Evolutionary conservation across 2,797 vertebrate species (phyloP).

Genomic region (Cephalopachus bancanus): DNA sequence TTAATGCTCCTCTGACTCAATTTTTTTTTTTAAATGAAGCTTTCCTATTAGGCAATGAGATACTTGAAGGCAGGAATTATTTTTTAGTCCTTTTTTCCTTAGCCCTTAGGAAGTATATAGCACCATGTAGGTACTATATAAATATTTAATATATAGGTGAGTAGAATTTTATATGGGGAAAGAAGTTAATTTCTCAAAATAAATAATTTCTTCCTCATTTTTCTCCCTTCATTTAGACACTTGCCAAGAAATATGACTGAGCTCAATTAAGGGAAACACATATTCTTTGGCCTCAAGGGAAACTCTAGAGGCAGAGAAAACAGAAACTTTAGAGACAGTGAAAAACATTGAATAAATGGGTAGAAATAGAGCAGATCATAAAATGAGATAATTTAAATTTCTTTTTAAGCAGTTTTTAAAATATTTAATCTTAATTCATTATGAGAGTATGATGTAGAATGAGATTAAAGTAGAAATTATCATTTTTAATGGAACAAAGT

Average conservation of each 20-base stretch:
- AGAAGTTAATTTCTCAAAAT: slow-evolving; percentile 34
- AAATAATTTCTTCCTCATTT: background rate
- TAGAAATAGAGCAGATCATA: background rate
- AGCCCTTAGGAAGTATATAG: background rate
- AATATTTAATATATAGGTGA: background rate
- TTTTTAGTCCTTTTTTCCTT: background rate
- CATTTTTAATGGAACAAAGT: background rate
- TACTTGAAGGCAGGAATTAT: background rate
- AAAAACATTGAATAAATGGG: background rate
- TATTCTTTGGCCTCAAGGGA: background rate
- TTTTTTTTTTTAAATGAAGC: background rate
- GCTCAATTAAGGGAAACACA: background rate
- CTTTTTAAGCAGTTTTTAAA: background rate
- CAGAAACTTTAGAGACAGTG: background rate
- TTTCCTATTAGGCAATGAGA: background rate
- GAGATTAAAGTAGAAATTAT: slow-evolving; percentile 52
- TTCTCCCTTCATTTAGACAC: background rate
- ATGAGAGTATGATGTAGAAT: background rate
- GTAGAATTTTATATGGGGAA: background rate
- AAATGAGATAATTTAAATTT: background rate
- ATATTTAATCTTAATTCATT: background rate
- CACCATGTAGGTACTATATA: background rate
- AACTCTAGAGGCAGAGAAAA: background rate
- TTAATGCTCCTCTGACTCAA: background rate
- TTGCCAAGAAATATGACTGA: background rate